Evolutionary conservation across 2,113 vertebrate genomes (phyloP), one percentile per base, ranked within the genome.

Genomic region (Phalacrocorax carbo): DNA sequence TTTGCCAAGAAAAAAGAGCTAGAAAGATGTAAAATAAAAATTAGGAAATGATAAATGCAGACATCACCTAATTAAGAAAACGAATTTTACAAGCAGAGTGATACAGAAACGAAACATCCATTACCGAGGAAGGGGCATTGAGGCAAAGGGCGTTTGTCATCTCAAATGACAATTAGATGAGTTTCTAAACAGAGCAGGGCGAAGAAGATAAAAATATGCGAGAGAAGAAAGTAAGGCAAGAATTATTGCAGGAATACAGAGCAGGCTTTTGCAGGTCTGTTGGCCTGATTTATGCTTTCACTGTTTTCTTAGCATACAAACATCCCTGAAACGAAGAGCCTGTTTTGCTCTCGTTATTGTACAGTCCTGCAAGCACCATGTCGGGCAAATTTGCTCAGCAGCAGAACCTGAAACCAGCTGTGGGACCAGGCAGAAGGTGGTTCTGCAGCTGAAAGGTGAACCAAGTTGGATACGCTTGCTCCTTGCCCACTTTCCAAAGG

Each of bases 41-140:
- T 90, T 87, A 92, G 75, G 78, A 87, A 86, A 77, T 94, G 73
- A 95, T 93, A 93, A 98, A 83, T 95, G 76, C 44, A 91, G 87
- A 55, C 57, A 85, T 96, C 48, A 40, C 49, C 96, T 97, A 94
- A 96, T 97, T 97, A 88, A 93, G 90, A 93, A 97, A 95, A 96
- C 80, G 34, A 82, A 95, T 96, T 96, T 90, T 83, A 64, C 69
- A 57, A 60, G 93, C 72, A 88, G 71, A 91, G 29, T 30, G 90
- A 81, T 93, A 90, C 46, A 96, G 76, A 75, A 64, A 78, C 60
- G 85, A 87, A 93, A 44, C 70, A 60, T 94, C 52, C 76, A 1
- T 93, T 97, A 70, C 51, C 5, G 10, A 64, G 77, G 85, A 93
- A 57, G 81, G 57, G 80, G 75, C 75, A 84, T 40, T 46, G 87